Evolutionary conservation across 2,888 invertebrate genomes (phyloP).

Genomic region (Chloromyia formosa): DNA sequence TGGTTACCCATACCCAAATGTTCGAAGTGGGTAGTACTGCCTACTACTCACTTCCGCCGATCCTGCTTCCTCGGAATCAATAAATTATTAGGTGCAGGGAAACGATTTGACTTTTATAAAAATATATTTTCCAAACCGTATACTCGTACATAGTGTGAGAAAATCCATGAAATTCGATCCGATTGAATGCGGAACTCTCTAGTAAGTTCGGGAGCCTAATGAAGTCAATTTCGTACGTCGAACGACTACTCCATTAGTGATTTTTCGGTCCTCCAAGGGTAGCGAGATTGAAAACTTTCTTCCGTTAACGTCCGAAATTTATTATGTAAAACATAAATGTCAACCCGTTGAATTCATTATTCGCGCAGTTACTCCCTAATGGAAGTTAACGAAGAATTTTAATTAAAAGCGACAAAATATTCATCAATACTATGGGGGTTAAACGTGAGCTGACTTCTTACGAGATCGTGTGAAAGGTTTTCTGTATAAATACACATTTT

Average conservation of each 20-base stretch:
- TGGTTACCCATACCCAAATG: no score
- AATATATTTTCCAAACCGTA: no score
- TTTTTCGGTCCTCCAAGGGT: background rate
- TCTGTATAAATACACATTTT: background rate
- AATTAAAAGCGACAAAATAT: slow-evolving; percentile 43
- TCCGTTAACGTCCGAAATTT: slow-evolving; percentile 13
- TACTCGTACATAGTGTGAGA: no score
- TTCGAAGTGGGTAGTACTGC: no score
- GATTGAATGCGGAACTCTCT: no score
- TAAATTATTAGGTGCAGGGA: no score
- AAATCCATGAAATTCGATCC: no score
- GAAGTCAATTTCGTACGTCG: background rate
- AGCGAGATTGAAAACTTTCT: background rate
- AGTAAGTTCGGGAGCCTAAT: no score
- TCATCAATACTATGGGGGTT: slow-evolving; percentile 22
- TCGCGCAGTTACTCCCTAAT: slow-evolving; percentile 43
- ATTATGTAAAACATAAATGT: slow-evolving; percentile 38
- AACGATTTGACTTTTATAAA: no score
- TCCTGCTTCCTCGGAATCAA: no score
- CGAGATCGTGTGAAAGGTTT: background rate
- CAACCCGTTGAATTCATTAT: slow-evolving; percentile 41
- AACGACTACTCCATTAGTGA: slow-evolving; percentile 9
- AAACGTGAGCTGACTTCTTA: slow-evolving; percentile 35
- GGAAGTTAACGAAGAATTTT: slow-evolving; percentile 43
- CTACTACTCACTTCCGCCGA: no score